Percentiles rank a stretch among this genome's conserved stretches.
Evolutionary conservation across 2,888 invertebrate species (phyloP).

Genomic region (Nephrotoma appendiculata): DNA sequence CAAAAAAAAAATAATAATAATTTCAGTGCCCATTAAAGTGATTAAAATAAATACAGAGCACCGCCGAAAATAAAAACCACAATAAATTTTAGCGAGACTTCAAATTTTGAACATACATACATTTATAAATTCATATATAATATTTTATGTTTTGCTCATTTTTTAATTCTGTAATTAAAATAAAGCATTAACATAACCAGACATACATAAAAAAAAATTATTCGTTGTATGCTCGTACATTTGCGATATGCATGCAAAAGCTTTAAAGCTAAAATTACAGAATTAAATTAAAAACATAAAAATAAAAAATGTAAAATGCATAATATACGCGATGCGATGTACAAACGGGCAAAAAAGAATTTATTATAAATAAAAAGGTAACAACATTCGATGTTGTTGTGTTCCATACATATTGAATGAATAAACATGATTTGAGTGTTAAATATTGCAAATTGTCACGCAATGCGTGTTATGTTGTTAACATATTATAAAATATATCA

Average conservation of each 20-base stretch:
- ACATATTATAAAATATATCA: background rate
- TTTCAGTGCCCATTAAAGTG: background rate
- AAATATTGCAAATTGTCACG: slow-evolving; percentile 33
- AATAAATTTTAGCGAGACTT: background rate
- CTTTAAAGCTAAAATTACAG: background rate
- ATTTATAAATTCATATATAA: background rate
- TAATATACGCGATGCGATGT: background rate
- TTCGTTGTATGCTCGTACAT: background rate
- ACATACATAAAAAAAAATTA: background rate
- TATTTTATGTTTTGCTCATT: background rate
- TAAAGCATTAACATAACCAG: background rate
- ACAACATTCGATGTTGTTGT: background rate
- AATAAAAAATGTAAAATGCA: background rate
- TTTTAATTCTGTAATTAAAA: background rate
- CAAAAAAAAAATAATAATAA: background rate
- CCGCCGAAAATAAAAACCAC: background rate
- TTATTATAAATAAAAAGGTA: background rate
- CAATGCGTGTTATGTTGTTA: slow-evolving; percentile 11
- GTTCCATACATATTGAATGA: background rate
- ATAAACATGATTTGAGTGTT: slow-evolving; percentile 17
- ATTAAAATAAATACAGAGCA: background rate
- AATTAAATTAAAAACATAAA: background rate
- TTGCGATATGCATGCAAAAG: background rate
- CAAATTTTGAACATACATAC: background rate
- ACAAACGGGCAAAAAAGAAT: background rate